Percentiles rank a stretch among this genome's conserved stretches.
phyloP scores from a whole-genome alignment of 2,888 invertebrate species.

The Eilema sororculum region DNA sequence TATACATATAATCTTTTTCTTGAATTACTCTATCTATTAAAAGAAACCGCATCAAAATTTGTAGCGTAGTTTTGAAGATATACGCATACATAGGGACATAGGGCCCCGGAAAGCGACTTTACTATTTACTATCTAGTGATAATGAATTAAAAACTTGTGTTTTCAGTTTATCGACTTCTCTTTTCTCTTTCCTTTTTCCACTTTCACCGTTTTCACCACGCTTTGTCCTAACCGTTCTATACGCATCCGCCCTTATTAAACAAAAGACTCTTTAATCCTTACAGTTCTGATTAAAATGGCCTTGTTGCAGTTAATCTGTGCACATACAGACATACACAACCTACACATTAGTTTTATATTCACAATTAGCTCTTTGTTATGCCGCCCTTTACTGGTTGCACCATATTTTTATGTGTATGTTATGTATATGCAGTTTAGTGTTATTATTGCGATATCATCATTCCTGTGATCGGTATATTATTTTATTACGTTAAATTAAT shows the following conservation, averaged over 20 bases:
- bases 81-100: too few species aligned
- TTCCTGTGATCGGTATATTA: neutral
- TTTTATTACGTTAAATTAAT: neutral
- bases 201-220: too few species aligned
- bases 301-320: constrained; percentile 50
- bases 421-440: constrained; percentile 1
- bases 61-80: too few species aligned
- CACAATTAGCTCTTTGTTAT: constrained; percentile 53
- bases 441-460: neutral
- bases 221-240: constrained; percentile 12
- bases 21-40: too few species aligned
- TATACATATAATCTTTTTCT: too few species aligned
- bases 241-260: constrained; percentile 16
- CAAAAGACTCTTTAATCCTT: constrained; percentile 48
- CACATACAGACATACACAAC: constrained; percentile 21
- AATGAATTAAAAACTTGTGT: too few species aligned
- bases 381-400: constrained; percentile 30
- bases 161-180: too few species aligned
- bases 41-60: too few species aligned
- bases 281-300: constrained; percentile 54
- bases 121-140: too few species aligned
- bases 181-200: too few species aligned
- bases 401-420: constrained; percentile 22
- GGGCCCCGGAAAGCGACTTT: too few species aligned
- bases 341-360: constrained; percentile 28